Base-by-base conservation (phyloP, 2,888 invertebrate species). In the Eupithecia inturbata region DNA sequence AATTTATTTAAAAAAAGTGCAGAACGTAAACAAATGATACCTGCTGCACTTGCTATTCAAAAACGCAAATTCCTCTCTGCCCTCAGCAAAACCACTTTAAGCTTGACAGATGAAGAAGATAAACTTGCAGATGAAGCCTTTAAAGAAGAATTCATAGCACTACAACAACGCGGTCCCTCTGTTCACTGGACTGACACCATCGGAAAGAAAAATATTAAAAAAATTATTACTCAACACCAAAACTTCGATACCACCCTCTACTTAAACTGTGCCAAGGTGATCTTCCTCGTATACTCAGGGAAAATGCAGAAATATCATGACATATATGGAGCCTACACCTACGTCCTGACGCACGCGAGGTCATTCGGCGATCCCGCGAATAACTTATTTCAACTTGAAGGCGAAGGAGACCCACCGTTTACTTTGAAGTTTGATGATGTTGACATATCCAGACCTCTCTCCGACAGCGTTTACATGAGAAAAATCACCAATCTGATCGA, bases 321-420 rank as follows among this genome's bases (percentile, higher is more conserved):
- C 7, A 19, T 63, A 16, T 36, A 63, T 26, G 0, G 53, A n/a
- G 73, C 70, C 12, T 33, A 71, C 12, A 72, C 68, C 4, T 79
- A 79, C 64, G 74, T 79, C 10, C n/a, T 79, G 7, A 77, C 73
- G n/a, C 78, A 78, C 60, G 75, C 79, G 10, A 73, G 78, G 53
- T 64, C 36, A 53, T 79, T 74, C 39, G 74, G 74, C 0, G 73
- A 79, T 49, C 64, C 73, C 12, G 16, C 67, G 9, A 71, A 77
- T 64, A 68, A 36, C 28, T 70, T 77, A 26, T 77, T 78, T 36
- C 39, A 69, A 68, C 68, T 68, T 9, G 67, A 74, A 41, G 1
- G 10, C 49, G 22, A 12, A 28, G 12, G 16, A 28, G 71, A 64
- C 31, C 12, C 31, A 5, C 63, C 68, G n/a, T 45, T 49, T 26